A percentile compares a stretch with the other conserved stretches of the same genome.
Conservation (phyloP, 2,113 vertebrate species). For the Oryzias woworae region DNA sequence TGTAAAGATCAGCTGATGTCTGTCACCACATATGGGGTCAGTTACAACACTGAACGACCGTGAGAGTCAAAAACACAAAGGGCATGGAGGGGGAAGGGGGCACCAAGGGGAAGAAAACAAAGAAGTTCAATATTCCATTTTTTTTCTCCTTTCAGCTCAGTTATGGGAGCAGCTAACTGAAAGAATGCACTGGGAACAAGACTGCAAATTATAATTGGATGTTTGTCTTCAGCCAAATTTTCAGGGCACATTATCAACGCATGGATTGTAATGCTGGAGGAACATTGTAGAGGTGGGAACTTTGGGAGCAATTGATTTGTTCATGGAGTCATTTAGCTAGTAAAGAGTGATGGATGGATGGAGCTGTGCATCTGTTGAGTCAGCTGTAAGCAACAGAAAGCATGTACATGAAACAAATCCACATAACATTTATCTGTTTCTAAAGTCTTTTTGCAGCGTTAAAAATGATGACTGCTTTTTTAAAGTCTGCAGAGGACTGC, state of each 20-base stretch:
- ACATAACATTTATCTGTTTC: constrained; percentile 27
- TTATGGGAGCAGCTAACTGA: constrained; percentile 57
- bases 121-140: constrained; percentile 19
- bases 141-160: constrained; percentile 42
- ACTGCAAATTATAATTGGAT: constrained; percentile 70
- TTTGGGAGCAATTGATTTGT: constrained; percentile 64
- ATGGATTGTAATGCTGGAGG: constrained; percentile 58
- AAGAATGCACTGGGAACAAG: constrained; percentile 58
- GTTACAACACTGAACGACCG: background rate
- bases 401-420: constrained; percentile 8
- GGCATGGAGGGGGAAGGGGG: background rate
- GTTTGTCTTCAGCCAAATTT: constrained; percentile 59
- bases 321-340: constrained; percentile 70
- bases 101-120: background rate
- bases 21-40: constrained; percentile 20
- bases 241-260: constrained; percentile 69
- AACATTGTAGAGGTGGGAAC: constrained; percentile 66
- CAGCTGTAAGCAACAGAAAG: background rate
- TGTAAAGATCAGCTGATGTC: constrained; percentile 51
- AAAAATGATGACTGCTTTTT: constrained; percentile 48
- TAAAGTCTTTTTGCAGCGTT: background rate
- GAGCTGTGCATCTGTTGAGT: constrained; percentile 40
- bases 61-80: constrained; percentile 11
- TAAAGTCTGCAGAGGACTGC: constrained; percentile 13
- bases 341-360: constrained; percentile 66